A percentile compares a stretch with the other conserved stretches of the same genome.
phyloP scores from a whole-genome alignment of 2,113 vertebrate genomes.

The Corydoras sp. region DNA sequence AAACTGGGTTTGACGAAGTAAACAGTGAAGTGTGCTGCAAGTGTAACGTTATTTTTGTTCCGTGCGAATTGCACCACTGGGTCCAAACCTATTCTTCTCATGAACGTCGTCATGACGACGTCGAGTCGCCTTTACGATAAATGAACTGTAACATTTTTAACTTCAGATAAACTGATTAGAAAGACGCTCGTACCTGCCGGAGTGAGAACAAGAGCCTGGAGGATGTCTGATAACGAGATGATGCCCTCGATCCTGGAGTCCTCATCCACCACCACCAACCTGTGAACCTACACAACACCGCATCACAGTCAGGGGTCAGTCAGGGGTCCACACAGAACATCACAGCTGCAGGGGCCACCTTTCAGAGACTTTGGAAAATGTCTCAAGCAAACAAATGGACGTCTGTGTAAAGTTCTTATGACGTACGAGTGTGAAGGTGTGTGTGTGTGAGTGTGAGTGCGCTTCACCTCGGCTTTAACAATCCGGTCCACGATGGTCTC shows the following conservation, averaged over 20 bases:
- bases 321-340: not conserved
- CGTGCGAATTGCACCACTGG: too few species aligned
- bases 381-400: not conserved
- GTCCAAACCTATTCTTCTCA: too few species aligned
- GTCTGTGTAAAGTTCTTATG: not conserved
- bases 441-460: not conserved
- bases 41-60: too few species aligned
- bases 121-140: too few species aligned
- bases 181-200: conserved; percentile 80
- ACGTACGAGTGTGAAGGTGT: not conserved
- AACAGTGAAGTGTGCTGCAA: too few species aligned
- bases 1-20: too few species aligned
- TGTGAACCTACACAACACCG: conserved; percentile 76
- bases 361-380: not conserved
- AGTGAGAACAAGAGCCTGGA: conserved; percentile 91
- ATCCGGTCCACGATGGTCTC: conserved; percentile 97
- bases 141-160: too few species aligned
- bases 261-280: conserved; percentile 92
- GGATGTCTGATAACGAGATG: conserved; percentile 94
- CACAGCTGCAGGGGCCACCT: not conserved
- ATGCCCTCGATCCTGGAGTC: conserved; percentile 90
- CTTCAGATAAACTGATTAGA: too few species aligned
- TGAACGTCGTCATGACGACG: too few species aligned
- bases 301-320: not conserved
- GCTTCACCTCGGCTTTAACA: conserved; percentile 84